Evolutionary conservation across 2,113 vertebrate genomes (phyloP), one percentile per base, ranked within the genome.

Genomic region (Octodon degus): DNA sequence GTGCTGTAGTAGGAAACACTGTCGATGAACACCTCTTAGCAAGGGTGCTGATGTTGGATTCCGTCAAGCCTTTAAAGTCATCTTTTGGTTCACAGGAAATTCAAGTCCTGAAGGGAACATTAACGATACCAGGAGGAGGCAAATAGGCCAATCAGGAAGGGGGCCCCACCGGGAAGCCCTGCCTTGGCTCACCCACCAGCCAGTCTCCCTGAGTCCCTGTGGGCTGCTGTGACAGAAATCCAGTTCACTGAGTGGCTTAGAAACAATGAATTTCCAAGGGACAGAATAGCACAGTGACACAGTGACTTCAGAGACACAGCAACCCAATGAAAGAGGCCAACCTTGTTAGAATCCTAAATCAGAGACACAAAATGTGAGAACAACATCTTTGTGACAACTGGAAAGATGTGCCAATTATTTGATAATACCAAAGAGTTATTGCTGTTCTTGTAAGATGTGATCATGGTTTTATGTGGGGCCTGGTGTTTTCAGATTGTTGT

Each of bases 131-230:
- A 13, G 60, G 65, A 92, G 24, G 67, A 70, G 22, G 62, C 47
- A 60, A 34, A 47, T 2, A 20, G 55, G 19, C n/a, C 24, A 2
- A 55, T n/a, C 30, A 40, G 81, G 22, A 47, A 24, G 3, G 14
- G 32, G 17, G 25, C 0, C 0, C 50, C 25, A 12, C 12, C 1
- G 0, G 5, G 2, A 12, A 25, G 3, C 0, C 30, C 30, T 22
- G n/a, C 5, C 50, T 0, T 7, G 7, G 7, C 30, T 83, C 19
- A 25, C 25, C n/a, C 47, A 25, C 24, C 24, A 22, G 77, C 43
- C 63, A 40, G 47, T 30, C 16, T 20, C 25, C 22, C 68, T 60
- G 24, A 5, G 47, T 62, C 43, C 53, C 12, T 5, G 32, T 30
- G 37, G n/a, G 14, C 13, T 81, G 24, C 43, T 77, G 7, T 60